These are phyloP conservation scores for Phaethornis superciliosus DNA, from an alignment of 2,113 vertebrate species.

Conservation along the genomic window DNA sequence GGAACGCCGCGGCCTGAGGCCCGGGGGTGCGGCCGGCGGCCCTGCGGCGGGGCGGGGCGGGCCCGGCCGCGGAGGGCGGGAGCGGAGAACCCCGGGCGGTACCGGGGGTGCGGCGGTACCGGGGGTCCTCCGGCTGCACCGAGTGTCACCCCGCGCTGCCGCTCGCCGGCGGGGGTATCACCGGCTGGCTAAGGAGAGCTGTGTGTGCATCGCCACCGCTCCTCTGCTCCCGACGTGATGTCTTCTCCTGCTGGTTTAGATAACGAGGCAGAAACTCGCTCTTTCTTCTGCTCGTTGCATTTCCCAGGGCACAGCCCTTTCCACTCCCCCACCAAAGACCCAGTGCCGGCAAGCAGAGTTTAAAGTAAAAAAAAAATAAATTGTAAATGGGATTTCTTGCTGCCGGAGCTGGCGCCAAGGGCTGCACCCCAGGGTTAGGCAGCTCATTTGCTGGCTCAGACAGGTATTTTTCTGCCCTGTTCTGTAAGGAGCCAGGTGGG, in stretches of 20 bases:
- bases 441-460: not conserved
- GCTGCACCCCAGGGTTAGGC: not conserved
- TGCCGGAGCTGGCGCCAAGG: not conserved
- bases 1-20: not conserved
- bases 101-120: not conserved
- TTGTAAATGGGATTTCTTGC: not conserved
- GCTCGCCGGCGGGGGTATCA: not conserved
- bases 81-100: not conserved
- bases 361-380: not conserved
- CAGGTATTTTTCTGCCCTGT: not conserved
- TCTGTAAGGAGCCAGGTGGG: not conserved
- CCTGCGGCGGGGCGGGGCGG: not conserved
- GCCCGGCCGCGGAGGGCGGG: not conserved
- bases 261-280: not conserved
- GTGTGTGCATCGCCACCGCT: not conserved
- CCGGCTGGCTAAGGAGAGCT: not conserved
- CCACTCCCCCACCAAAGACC: not conserved
- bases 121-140: slow-evolving; percentile 4
- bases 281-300: not conserved
- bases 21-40: not conserved
- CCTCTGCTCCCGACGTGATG: not conserved
- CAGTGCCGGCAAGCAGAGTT: not conserved
- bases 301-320: not conserved
- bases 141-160: not conserved
- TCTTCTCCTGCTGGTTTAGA: not conserved